Evolutionary conservation across 2,888 invertebrate species (phyloP).

Genomic region (Molanna angustata): DNA sequence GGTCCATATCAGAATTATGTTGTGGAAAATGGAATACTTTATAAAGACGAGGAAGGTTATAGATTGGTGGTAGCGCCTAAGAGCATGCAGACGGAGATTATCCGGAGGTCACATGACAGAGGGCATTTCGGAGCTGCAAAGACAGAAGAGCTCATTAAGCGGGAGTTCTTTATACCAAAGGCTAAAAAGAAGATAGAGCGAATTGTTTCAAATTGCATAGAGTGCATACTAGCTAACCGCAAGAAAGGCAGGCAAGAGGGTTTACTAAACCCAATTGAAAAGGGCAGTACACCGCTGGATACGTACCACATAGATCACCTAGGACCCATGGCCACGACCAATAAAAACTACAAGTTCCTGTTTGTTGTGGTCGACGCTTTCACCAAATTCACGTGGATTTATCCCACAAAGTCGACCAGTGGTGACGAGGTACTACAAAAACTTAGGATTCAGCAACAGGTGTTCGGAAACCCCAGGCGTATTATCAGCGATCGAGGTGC

Average conservation of each 20-base stretch:
- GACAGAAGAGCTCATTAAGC: conserved; percentile 12
- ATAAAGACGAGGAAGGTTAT: not conserved
- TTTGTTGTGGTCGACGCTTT: conserved; percentile 39
- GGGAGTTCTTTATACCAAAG: conserved; percentile 11
- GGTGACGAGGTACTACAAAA: conserved; percentile 37
- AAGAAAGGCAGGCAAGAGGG: conserved; percentile 38
- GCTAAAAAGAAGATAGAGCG: conserved; percentile 1
- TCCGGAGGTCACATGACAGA: not conserved
- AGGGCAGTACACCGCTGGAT: conserved; percentile 36
- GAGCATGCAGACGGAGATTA: not conserved
- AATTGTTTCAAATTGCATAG: conserved; percentile 1
- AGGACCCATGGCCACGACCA: conserved; percentile 38
- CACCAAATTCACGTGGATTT: conserved; percentile 41
- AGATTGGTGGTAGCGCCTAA: conserved; percentile 4
- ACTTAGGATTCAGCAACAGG: conserved; percentile 35
- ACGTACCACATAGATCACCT: conserved; percentile 40
- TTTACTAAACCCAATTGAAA: conserved; percentile 36
- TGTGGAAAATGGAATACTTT: not conserved
- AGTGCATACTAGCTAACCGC: conserved; percentile 2
- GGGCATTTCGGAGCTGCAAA: conserved; percentile 14
- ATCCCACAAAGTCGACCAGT: conserved; percentile 37
- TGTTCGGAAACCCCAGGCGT: conserved; percentile 39
- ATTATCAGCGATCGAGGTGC: conserved; percentile 39
- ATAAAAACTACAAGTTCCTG: conserved; percentile 39
- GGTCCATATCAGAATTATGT: not conserved